These are phyloP conservation scores for Gephyroberyx darwinii DNA, from an alignment of 2,797 vertebrate species.

Conservation along the genomic window DNA sequence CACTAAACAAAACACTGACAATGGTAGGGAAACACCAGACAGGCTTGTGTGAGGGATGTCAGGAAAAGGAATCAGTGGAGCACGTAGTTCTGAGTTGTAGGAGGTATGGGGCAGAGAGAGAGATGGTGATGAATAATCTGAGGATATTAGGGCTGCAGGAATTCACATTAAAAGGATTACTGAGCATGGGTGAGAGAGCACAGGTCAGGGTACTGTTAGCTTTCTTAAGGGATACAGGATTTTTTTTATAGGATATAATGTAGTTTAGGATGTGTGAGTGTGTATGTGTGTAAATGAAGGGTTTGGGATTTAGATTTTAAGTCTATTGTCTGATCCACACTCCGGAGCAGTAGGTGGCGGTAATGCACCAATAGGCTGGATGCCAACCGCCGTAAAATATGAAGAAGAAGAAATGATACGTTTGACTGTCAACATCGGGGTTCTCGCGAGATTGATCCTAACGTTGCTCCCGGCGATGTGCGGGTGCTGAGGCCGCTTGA, in stretches of 20 bases:
- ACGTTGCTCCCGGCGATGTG: background rate
- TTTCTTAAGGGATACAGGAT: no score
- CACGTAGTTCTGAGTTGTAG: background rate
- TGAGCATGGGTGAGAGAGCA: no score
- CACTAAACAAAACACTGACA: slow-evolving; percentile 11
- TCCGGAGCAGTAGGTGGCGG: no score
- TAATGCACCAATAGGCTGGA: no score
- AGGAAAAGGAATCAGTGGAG: background rate
- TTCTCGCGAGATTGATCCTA: slow-evolving; percentile 35
- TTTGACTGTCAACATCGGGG: slow-evolving; percentile 24
- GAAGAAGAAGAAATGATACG: no score
- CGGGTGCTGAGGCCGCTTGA: slow-evolving; percentile 5
- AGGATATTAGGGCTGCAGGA: background rate
- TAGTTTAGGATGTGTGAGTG: no score
- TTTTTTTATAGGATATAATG: no score
- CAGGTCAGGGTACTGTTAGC: no score
- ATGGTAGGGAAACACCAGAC: background rate
- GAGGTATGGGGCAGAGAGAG: background rate
- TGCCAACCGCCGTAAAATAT: no score
- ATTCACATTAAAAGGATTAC: background rate
- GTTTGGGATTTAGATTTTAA: no score
- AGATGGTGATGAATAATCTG: background rate
- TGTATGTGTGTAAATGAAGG: no score
- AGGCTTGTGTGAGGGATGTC: background rate
- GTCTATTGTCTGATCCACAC: no score